Percentiles rank a stretch among this genome's conserved stretches.
phyloP scores from a whole-genome alignment of 2,888 invertebrate species.

The Brenthis hecate region DNA sequence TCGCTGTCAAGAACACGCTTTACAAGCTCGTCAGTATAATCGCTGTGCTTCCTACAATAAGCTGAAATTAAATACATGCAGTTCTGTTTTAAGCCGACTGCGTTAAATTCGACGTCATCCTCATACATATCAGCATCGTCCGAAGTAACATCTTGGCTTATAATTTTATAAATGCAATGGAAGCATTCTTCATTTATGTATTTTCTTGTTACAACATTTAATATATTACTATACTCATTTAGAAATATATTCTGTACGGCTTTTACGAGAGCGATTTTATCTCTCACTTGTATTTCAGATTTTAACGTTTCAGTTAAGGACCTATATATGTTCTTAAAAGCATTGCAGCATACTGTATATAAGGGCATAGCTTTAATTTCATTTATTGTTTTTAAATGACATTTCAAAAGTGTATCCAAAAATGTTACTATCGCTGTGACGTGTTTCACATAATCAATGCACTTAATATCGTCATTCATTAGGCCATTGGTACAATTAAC shows the following conservation, averaged over 20 bases:
- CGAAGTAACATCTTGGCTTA: slow-evolving; percentile 51
- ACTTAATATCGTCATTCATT: slow-evolving; percentile 43
- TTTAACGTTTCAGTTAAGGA: slow-evolving; percentile 50
- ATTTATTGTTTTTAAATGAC: slow-evolving; percentile 46
- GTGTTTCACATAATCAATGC: slow-evolving; percentile 52
- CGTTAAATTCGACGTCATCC: slow-evolving; percentile 58
- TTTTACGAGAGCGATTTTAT: slow-evolving; percentile 54
- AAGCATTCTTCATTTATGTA: slow-evolving; percentile 60
- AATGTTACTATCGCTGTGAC: slow-evolving; percentile 51
- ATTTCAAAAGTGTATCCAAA: slow-evolving; percentile 54
- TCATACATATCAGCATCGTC: slow-evolving; percentile 56
- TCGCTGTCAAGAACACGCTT: slow-evolving; percentile 62
- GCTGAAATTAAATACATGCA: slow-evolving; percentile 62
- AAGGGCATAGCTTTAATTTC: slow-evolving; percentile 47
- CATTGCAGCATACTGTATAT: slow-evolving; percentile 47
- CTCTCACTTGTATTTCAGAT: slow-evolving; percentile 48
- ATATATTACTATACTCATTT: slow-evolving; percentile 50
- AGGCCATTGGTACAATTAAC: slow-evolving; percentile 39
- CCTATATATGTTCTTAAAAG: slow-evolving; percentile 50
- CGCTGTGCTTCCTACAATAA: slow-evolving; percentile 58
- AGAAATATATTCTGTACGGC: slow-evolving; percentile 52
- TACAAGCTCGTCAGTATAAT: slow-evolving; percentile 62
- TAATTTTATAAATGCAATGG: slow-evolving; percentile 57
- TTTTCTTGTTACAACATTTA: slow-evolving; percentile 51
- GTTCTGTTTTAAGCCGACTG: slow-evolving; percentile 57